Base-by-base conservation (phyloP, 2,888 invertebrate genomes). In the Osmoderma eremita region DNA sequence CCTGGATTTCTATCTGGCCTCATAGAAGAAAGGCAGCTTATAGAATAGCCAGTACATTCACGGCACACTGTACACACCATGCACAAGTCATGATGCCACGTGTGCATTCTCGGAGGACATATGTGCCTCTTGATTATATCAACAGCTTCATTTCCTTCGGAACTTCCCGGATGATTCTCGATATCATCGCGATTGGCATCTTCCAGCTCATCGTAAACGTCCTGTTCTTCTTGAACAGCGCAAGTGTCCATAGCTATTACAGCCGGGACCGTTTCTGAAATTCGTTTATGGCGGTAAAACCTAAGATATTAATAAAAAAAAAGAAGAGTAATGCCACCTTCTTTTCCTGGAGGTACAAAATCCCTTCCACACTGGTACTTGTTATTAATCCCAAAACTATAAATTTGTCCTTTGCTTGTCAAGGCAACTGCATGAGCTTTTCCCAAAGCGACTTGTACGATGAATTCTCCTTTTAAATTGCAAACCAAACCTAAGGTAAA, bases 281-380 rank as follows among this genome's bases (percentile, higher is more conserved):
- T 17, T n/a, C n/a, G n/a, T n/a, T 22, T 30, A 17, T n/a, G 17
- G 30, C 2, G 30, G 30, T 30, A 30, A 30, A 30, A 8, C 5
- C 5, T 30, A 8, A 2, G 18, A 45, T 18, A 6, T 61, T 12
- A 45, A 13, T 6, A 51, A 12, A 45, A 18, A 53, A 65, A 45
- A 1, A 45, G 5, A 39, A 17, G 3, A 67, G 54, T 41, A 49
- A 50, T 61, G 82, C 82, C 78, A 85, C 88, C 87, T 79, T 89
- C 89, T 80, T 86, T 87, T 13, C 84, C 84, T 70, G 86, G 84
- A n/a, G 83, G 79, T 41, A 86, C 72, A 77, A 92, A 93, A 75
- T 94, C 94, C 70, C 97, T 85, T 3, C 98, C 98, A 83, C 98
- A 98, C 79, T 98, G 98, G 0, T 97, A 97, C 80, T 97, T 96